phyloP scores from a whole-genome alignment of 2,113 vertebrate species.

The Oncorhynchus tshawytscha region DNA sequence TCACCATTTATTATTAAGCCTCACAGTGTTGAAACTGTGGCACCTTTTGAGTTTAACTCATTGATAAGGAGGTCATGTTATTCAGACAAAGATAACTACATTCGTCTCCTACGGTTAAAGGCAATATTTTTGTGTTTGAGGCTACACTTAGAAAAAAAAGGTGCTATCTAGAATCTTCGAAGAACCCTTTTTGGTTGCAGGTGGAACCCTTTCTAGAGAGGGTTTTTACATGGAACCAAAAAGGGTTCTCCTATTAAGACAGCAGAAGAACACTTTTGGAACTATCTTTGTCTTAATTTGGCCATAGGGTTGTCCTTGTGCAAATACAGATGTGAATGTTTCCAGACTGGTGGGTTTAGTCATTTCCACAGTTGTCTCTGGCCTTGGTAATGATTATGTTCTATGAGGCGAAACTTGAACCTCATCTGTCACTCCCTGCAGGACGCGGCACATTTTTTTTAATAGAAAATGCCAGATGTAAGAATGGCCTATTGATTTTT shows the following conservation, averaged over 20 bases:
- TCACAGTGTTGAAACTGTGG: not conserved
- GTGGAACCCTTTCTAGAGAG: too few species aligned
- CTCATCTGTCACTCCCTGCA: not conserved
- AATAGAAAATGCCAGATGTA: slow-evolving; percentile 5
- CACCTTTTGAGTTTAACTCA: not conserved
- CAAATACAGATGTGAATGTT: slow-evolving; percentile 1
- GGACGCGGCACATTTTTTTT: not conserved
- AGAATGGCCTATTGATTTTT: slow-evolving; percentile 45
- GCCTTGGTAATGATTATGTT: not conserved
- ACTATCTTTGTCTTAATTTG: not conserved
- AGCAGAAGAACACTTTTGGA: too few species aligned
- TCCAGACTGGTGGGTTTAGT: slow-evolving; percentile 8
- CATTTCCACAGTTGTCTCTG: not conserved
- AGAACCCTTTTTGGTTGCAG: too few species aligned
- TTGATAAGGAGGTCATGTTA: not conserved
- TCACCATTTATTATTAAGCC: slow-evolving; percentile 1
- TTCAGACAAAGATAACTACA: not conserved
- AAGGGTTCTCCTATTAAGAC: too few species aligned
- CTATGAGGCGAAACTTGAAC: not conserved
- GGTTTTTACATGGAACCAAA: too few species aligned
- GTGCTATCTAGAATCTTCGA: too few species aligned
- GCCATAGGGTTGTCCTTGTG: not conserved
- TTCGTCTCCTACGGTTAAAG: not conserved
- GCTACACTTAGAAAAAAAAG: not conserved
- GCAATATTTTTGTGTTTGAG: too few species aligned